Percentiles rank a stretch among this genome's conserved stretches.
These are phyloP conservation scores for Hexactinellida sp. DNA, from an alignment of 37 sponge, comb jelly and placozoan species.

Conservation along the genomic window DNA sequence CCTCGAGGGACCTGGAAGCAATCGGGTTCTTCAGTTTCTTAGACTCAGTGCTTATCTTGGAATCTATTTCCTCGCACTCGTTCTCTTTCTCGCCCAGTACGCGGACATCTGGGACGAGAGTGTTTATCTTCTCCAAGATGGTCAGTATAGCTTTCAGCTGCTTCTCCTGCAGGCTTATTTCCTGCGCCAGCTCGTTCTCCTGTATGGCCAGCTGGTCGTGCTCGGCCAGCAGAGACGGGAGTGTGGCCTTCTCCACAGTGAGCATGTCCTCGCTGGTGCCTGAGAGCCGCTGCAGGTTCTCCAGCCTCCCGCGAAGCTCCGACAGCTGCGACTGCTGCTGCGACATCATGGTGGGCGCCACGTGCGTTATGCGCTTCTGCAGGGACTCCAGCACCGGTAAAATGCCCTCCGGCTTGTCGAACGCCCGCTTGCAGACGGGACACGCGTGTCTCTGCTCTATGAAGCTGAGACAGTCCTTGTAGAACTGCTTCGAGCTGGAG, in stretches of 20 bases:
- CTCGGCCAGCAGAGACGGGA: conserved; percentile 2
- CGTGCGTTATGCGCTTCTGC: not conserved
- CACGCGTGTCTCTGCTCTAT: not conserved
- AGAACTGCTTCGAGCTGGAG: not conserved
- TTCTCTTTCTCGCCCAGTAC: not conserved
- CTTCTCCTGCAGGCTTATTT: conserved; percentile 25
- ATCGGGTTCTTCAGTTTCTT: conserved; percentile 1
- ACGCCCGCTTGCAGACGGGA: not conserved
- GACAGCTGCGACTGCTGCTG: conserved; percentile 61
- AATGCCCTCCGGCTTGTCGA: not conserved
- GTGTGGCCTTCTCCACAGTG: not conserved
- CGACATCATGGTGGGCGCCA: not conserved
- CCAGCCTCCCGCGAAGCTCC: conserved; percentile 49
- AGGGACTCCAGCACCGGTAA: not conserved
- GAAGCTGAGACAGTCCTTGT: not conserved
- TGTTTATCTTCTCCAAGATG: not conserved
- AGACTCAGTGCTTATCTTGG: not conserved
- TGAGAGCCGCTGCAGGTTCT: conserved; percentile 36
- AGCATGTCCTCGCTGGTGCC: not conserved
- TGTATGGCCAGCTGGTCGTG: not conserved
- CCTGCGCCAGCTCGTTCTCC: conserved; percentile 34
- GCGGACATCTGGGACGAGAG: not conserved
- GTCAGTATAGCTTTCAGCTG: conserved; percentile 18
- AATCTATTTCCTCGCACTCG: not conserved
- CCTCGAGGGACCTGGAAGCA: not conserved